These are phyloP conservation scores for Drosophila grimshawi DNA, from an alignment of 1,140 invertebrate species.

Conservation along the genomic window DNA sequence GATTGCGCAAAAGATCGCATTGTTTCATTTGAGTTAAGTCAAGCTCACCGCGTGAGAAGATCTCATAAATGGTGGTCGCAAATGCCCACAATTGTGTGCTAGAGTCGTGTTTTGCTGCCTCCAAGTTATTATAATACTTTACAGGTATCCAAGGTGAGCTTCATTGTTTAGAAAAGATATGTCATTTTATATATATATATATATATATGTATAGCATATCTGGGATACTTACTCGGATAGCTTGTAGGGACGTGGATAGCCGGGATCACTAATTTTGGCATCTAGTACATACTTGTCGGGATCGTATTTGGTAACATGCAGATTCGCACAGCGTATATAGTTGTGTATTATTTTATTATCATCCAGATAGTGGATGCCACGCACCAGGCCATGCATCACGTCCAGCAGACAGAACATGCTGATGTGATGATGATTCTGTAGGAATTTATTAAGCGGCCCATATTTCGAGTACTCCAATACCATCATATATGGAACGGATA, in stretches of 20 bases:
- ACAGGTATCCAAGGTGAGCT: constrained; percentile 94
- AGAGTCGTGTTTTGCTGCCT: constrained; percentile 87
- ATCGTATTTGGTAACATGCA: constrained; percentile 88
- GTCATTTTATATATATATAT: too few species aligned
- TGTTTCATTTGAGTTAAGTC: constrained; percentile 38
- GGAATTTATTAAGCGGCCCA: constrained; percentile 91
- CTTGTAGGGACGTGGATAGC: constrained; percentile 86
- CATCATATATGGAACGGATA: constrained; percentile 90
- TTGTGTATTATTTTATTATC: constrained; percentile 93
- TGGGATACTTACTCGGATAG: constrained; percentile 58
- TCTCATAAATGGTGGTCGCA: constrained; percentile 95
- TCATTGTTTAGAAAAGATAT: too few species aligned
- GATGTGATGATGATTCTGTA: constrained; percentile 85
- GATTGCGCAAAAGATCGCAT: constrained; percentile 45
- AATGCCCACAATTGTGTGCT: constrained; percentile 94
- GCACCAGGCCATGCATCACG: constrained; percentile 90
- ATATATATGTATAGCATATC: too few species aligned
- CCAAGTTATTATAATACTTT: constrained; percentile 90
- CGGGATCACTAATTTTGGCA: constrained; percentile 93
- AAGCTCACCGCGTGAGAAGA: constrained; percentile 91
- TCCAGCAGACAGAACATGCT: constrained; percentile 91
- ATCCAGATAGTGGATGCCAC: constrained; percentile 87
- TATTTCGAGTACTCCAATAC: constrained; percentile 91
- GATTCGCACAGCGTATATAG: constrained; percentile 93
- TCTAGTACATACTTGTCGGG: constrained; percentile 89